Base-by-base conservation (phyloP, 2,888 invertebrate genomes). In the Eurytoma adleriae region DNA sequence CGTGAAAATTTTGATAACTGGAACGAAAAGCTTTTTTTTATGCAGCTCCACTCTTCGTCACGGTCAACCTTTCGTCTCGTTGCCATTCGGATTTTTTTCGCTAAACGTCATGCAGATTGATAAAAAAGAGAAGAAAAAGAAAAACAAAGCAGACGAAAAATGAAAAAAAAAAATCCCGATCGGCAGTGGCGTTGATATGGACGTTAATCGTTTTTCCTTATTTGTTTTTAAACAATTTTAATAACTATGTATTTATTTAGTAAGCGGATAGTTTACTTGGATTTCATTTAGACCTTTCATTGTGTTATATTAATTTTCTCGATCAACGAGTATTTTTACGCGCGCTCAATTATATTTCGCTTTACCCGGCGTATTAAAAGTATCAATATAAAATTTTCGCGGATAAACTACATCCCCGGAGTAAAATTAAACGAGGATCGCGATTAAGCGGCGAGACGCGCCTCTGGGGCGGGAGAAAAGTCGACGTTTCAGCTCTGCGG, bases 381-480 rank as follows among this genome's bases (percentile, higher is more conserved):
- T 40, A 40, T 62, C 24, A 62, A 3, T 59, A 30, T n/a, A 40
- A 5, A n/a, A 79, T 79, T 69, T 54, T 62, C 30, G 56, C 54
- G 48, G 72, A 80, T 80, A 72, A 69, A 57, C 70, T 62, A 52
- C 50, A 54, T 20, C 64, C 18, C 13, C 56, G 27, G 52, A 14
- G 71, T 10, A 62, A 70, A 80, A 73, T 78, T 77, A 78, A 79
- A 74, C 80, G 80, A 80, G 80, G 20, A 57, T 62, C 69, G 62
- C 77, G 80, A 80, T 80, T 73, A 78, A 80, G 54, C 69, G 59
- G 14, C 14, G 64, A 56, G 13, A 40, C 16, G 40, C 3, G 18
- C 24, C 54, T 40, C 24, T 30, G 13, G 61, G 61, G 18, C 20
- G 57, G 70, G n/a, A 57, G 78, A 80, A 70, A 80, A 80, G 80